Base-by-base conservation (phyloP, 2,888 invertebrate species). In the Cephus pulcher region DNA sequence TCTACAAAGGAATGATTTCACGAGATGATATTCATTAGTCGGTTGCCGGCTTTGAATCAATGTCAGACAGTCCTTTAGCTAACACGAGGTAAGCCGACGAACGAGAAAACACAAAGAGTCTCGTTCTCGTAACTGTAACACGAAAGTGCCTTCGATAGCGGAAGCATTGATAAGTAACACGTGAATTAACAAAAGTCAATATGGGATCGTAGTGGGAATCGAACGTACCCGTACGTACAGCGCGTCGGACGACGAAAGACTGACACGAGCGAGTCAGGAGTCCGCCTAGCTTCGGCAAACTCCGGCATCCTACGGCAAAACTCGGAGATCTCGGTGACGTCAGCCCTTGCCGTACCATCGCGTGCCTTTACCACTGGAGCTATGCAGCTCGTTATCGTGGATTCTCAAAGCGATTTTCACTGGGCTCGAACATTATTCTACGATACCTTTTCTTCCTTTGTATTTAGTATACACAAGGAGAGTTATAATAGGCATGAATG, bases 301-400 rank as follows among this genome's bases (percentile, higher is more conserved):
- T 86, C 88, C 90, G 91, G 87, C 40, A 77, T 75, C 77, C 75
- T 80, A 88, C 90, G 91, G 81, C 75, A 68, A 69, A 75, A 75
- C 78, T 86, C 84, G 88, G 83, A 30, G 74, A 75, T 75, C 40
- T 76, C 79, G 77, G 82, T 89, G 90, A 90, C 90, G 90, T 90
- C 90, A 90, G 73, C 80, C 80, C 80, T 80, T 86, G 89, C 86
- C 89, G 89, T 90, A 90, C 89, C 88, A 90, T 90, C 88, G 90
- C 90, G 88, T 88, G 90, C 85, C 86, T 86, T 84, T 89, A 90
- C 90, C 89, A 89, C 90, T 89, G 86, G 85, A 83, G 85, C 85
- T 88, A 85, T 85, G 86, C 84, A 86, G 86, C 84, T 86, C 86
- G 83, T 84, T 75, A 85, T 84, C 78, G 81, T 84, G 80, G 82